Evolutionary conservation across 2,797 vertebrate genomes (phyloP).

Genomic region (Helicolenus hilgendorfi): DNA sequence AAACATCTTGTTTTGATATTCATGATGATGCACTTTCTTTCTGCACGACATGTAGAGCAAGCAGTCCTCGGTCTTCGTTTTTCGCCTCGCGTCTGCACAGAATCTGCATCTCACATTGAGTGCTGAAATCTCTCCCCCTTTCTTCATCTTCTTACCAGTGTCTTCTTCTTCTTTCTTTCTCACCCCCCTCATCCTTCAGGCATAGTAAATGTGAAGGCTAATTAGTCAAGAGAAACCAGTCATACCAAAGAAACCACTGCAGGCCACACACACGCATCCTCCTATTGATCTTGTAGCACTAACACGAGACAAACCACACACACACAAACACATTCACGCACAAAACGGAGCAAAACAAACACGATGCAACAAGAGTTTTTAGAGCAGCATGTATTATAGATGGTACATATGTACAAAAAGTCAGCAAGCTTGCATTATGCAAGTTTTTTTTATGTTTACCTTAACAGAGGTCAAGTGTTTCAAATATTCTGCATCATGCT

Average conservation of each 20-base stretch:
- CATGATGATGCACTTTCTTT: slow-evolving; percentile 33
- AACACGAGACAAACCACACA: slow-evolving; percentile 32
- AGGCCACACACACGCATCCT: slow-evolving; percentile 50
- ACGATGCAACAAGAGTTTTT: slow-evolving; percentile 65
- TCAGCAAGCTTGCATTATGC: slow-evolving; percentile 29
- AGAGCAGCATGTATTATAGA: slow-evolving; percentile 50
- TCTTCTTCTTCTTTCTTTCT: slow-evolving; percentile 10
- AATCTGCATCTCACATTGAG: slow-evolving; percentile 50
- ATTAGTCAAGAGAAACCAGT: slow-evolving; percentile 80
- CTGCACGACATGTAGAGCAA: slow-evolving; percentile 29
- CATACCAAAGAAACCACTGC: slow-evolving; percentile 59
- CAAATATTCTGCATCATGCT: slow-evolving; percentile 35
- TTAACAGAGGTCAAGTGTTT: slow-evolving; percentile 63
- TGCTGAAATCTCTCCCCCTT: slow-evolving; percentile 28
- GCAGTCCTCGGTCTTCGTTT: slow-evolving; percentile 22
- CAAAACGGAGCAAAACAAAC: slow-evolving; percentile 30
- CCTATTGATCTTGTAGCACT: slow-evolving; percentile 57
- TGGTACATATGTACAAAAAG: slow-evolving; percentile 33
- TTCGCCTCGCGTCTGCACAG: slow-evolving; percentile 12
- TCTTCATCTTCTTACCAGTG: slow-evolving; percentile 31
- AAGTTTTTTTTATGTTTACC: slow-evolving; percentile 45
- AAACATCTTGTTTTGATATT: slow-evolving; percentile 70
- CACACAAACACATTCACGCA: background rate
- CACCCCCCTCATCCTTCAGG: slow-evolving; percentile 49
- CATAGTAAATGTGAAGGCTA: slow-evolving; percentile 60